phyloP scores from a whole-genome alignment of 2,797 vertebrate genomes.

The Pseudomugil tenellus region DNA sequence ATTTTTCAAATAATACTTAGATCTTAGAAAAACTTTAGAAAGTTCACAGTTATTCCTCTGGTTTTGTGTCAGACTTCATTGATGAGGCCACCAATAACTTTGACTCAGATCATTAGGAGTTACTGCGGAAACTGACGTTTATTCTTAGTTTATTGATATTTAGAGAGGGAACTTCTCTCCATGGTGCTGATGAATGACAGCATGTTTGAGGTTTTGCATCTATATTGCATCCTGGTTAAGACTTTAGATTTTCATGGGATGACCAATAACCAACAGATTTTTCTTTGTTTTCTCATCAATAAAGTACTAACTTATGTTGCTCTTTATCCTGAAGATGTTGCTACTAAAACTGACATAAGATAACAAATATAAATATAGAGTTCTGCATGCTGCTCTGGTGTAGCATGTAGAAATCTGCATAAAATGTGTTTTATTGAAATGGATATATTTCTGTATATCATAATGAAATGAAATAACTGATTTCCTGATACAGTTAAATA shows the following conservation, averaged over 20 bases:
- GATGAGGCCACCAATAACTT: neutral
- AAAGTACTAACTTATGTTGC: no score
- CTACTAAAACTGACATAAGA: no score
- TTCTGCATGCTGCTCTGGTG: no score
- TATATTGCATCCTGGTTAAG: no score
- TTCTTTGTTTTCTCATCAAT: no score
- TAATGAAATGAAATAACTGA: neutral
- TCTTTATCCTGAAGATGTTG: no score
- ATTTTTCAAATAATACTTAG: no score
- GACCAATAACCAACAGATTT: no score
- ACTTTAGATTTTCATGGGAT: neutral
- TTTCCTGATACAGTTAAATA: neutral
- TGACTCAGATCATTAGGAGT: neutral
- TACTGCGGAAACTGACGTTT: slow-evolving; percentile 3
- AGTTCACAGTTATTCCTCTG: neutral
- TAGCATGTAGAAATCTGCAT: neutral
- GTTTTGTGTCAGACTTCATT: neutral
- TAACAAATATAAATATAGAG: neutral
- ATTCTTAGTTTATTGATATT: neutral
- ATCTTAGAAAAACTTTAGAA: neutral
- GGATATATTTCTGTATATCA: neutral
- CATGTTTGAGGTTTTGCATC: neutral
- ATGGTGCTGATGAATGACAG: slow-evolving; percentile 15
- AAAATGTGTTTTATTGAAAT: neutral
- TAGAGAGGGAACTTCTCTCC: neutral